Conservation (phyloP, 2,888 invertebrate species). For the Spatulosminthurus flaviceps region DNA sequence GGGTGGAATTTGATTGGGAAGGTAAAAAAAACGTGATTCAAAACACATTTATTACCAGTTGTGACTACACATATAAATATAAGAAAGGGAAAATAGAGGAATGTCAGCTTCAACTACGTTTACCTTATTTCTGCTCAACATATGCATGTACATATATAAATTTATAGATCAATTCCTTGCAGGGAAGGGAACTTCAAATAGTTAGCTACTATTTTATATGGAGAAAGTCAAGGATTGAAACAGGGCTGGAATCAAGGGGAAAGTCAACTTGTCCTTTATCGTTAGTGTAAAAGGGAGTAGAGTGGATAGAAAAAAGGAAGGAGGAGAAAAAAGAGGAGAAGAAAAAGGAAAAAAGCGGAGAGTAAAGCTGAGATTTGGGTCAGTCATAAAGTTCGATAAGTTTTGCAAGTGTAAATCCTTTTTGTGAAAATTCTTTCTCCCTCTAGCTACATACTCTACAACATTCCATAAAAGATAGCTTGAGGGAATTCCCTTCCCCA, state of each 20-base stretch:
- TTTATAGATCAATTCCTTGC: too few species aligned
- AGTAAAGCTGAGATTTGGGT: slow-evolving; percentile 22
- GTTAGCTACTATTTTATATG: neutral
- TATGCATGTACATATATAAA: too few species aligned
- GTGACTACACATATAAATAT: too few species aligned
- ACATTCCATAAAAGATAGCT: neutral
- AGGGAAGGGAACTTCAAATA: neutral
- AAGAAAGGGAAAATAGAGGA: too few species aligned
- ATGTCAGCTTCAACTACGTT: too few species aligned
- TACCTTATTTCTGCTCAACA: too few species aligned
- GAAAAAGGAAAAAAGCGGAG: too few species aligned
- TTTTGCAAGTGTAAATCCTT: slow-evolving; percentile 27
- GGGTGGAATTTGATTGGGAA: too few species aligned
- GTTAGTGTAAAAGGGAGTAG: neutral
- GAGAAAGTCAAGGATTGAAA: neutral
- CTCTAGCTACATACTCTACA: neutral
- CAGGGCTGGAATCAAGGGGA: neutral
- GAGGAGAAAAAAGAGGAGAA: neutral
- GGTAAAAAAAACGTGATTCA: too few species aligned
- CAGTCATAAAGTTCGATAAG: slow-evolving; percentile 48
- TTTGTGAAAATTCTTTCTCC: slow-evolving; percentile 22
- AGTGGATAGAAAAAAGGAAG: neutral
- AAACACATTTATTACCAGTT: too few species aligned
- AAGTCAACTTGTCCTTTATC: neutral
- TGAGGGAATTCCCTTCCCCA: neutral